Base-by-base conservation (phyloP, 1,140 invertebrate species). In the Euura lappo region DNA sequence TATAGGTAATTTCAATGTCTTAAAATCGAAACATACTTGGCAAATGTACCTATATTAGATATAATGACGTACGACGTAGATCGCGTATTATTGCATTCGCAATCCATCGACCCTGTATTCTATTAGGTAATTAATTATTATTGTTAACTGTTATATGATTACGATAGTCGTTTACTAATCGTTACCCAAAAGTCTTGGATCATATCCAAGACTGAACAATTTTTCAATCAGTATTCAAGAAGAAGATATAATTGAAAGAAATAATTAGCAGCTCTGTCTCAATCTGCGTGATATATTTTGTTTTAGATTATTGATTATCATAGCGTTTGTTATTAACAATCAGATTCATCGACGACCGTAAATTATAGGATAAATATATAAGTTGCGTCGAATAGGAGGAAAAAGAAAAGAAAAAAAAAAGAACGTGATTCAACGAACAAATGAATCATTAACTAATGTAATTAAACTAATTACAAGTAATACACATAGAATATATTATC, bases 21-120 rank as follows among this genome's bases (percentile, higher is more conserved):
- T 60, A 60, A 60, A 60, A 60, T 28, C 10, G 13, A 60, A 60
- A n/a, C 51, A 60, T 60, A 60, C 51, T 60, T 60, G 51, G 51
- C 51, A 60, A 4, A 60, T n/a, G 6, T 60, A n/a, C 6, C 10
- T 6, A 8, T 60, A 60, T 11, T 60, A 60, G 6, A 51, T 51
- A 28, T 28, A 28, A 7, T 7, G 3, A 60, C 51, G 8, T 11
- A 60, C 8, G 51, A n/a, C 13, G 13, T 4, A 11, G 6, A 51
- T 51, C 6, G 47, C 47, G 11, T 60, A 60, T 60, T 11, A 60
- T 60, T 60, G 51, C 51, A 60, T 60, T 60, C 51, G 51, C 51
- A 60, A 60, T 60, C 6, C 51, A 60, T 60, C 51, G 51, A 60
- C 13, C 51, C 51, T 60, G 8, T 28, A 28, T 28, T 28, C 13